Conservation (phyloP, 1,140 invertebrate species). For the Sycophila sp. region DNA sequence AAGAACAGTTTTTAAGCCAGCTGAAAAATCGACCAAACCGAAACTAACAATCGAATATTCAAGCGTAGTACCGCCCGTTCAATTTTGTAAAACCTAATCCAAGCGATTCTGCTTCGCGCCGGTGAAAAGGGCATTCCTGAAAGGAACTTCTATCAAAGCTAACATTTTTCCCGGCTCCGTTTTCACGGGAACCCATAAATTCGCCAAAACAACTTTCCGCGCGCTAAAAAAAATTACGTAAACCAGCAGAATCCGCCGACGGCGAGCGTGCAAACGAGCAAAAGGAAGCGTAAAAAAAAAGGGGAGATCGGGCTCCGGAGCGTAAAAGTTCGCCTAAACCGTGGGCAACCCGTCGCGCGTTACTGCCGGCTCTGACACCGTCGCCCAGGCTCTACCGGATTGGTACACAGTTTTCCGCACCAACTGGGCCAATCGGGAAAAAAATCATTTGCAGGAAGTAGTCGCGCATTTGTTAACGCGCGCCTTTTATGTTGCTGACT, state of each 20-base stretch:
- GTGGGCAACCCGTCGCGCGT: slow-evolving; percentile 2
- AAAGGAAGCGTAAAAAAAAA: not conserved
- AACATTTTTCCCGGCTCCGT: too few species aligned
- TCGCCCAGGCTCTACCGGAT: not conserved
- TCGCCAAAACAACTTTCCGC: not conserved
- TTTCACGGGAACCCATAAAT: not conserved
- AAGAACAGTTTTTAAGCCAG: too few species aligned
- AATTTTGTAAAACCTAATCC: too few species aligned
- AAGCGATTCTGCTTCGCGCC: too few species aligned
- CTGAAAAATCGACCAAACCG: too few species aligned
- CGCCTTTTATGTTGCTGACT: not conserved
- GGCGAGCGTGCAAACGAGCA: not conserved
- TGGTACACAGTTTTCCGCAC: not conserved
- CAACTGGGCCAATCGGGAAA: not conserved
- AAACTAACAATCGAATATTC: too few species aligned
- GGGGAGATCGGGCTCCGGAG: too few species aligned
- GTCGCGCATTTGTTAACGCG: slow-evolving; percentile 8
- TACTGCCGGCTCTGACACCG: not conserved
- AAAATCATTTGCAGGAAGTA: not conserved
- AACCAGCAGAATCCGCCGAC: not conserved
- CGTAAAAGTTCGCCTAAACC: slow-evolving; percentile 4
- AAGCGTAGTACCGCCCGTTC: too few species aligned
- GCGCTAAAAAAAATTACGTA: not conserved
- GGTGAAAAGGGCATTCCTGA: too few species aligned
- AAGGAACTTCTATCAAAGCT: too few species aligned